Evolutionary conservation across 2,797 vertebrate genomes (phyloP).

Genomic region (Ceryle rudis): DNA sequence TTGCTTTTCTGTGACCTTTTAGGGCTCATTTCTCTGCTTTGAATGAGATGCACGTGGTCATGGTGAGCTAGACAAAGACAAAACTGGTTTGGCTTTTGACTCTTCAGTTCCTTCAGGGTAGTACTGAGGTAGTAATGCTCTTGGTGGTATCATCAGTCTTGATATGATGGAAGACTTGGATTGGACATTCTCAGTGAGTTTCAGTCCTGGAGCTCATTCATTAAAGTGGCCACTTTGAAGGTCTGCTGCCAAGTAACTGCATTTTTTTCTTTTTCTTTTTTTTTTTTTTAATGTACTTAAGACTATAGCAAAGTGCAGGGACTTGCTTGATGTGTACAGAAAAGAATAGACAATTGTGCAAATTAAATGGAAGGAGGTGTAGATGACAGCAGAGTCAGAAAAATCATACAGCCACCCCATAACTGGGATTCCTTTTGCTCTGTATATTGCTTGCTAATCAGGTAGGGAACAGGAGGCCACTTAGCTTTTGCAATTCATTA

Average conservation of each 20-base stretch:
- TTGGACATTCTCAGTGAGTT: background rate
- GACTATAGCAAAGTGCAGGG: background rate
- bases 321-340: background rate
- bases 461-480: background rate
- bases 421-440: background rate
- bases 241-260: background rate
- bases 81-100: background rate
- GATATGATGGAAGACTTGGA: background rate
- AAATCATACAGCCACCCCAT: background rate
- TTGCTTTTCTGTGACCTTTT: background rate
- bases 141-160: rapidly evolving
- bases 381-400: background rate
- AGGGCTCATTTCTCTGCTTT: background rate
- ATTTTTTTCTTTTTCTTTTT: no score
- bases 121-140: background rate
- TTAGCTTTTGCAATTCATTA: background rate
- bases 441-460: background rate
- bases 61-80: background rate
- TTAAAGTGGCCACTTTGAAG: background rate
- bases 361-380: background rate
- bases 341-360: background rate
- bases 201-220: background rate
- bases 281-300: background rate
- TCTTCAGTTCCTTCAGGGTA: background rate
- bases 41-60: rapidly evolving